These are phyloP conservation scores for Stomorhina lunata DNA, from an alignment of 2,888 invertebrate species.

Conservation along the genomic window DNA sequence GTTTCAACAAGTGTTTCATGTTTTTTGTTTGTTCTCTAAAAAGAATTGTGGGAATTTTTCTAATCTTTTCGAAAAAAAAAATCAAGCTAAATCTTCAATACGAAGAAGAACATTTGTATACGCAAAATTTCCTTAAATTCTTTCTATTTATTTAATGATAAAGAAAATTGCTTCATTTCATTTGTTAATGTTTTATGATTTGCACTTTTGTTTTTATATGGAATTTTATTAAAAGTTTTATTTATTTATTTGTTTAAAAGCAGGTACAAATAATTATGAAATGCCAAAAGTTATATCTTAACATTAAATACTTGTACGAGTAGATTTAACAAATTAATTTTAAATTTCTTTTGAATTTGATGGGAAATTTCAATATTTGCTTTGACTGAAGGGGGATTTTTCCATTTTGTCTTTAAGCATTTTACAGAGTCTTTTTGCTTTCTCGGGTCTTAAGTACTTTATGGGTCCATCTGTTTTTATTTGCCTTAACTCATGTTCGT, in stretches of 20 bases:
- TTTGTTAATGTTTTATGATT: constrained; percentile 22
- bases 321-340: background rate
- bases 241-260: constrained; percentile 3
- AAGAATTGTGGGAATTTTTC: too few relatives aligned
- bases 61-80: too few relatives aligned
- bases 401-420: background rate
- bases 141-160: constrained; percentile 32
- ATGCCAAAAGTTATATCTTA: too few relatives aligned
- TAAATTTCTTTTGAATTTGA: constrained; percentile 14
- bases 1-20: too few relatives aligned
- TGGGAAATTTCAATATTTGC: background rate
- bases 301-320: too few relatives aligned
- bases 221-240: constrained; percentile 1
- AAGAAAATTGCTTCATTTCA: constrained; percentile 3
- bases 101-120: too few relatives aligned
- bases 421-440: background rate
- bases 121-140: too few relatives aligned
- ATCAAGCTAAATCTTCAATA: too few relatives aligned
- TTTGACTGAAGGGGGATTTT: background rate
- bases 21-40: too few relatives aligned
- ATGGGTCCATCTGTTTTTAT: background rate
- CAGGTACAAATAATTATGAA: constrained; percentile 9
- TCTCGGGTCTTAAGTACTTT: constrained; percentile 17
- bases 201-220: constrained; percentile 6
- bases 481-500: background rate